A percentile compares a stretch with the other conserved stretches of the same genome.
Conservation (phyloP, 2,888 invertebrate genomes). For the Atrina japonica region DNA sequence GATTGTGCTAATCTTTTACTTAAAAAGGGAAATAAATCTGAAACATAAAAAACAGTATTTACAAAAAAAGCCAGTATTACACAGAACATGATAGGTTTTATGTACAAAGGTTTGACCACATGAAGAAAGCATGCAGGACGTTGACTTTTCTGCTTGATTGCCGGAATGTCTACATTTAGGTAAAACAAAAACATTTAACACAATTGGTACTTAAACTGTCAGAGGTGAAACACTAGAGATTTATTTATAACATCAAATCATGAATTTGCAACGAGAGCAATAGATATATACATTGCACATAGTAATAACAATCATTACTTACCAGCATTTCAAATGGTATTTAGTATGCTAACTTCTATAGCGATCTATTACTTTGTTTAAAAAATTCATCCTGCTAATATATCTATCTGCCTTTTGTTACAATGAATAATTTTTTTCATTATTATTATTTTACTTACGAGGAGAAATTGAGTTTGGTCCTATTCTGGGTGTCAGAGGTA, state of each 20-base stretch:
- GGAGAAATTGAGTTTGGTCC: conserved; percentile 76
- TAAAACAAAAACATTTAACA: neutral
- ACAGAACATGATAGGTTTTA: no score
- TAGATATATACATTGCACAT: neutral
- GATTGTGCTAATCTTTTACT: conserved; percentile 84
- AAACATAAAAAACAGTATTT: conserved; percentile 47
- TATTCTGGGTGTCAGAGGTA: conserved; percentile 71
- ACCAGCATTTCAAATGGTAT: no score
- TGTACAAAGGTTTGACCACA: no score
- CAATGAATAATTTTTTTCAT: no score
- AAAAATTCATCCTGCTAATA: no score
- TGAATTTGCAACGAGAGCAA: neutral
- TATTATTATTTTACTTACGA: conserved; percentile 77
- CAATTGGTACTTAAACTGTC: neutral
- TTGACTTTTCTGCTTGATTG: no score
- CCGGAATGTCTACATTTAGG: no score
- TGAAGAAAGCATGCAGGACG: no score
- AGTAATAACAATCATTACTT: neutral
- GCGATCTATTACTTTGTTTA: no score
- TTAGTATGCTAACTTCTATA: no score
- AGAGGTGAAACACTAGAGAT: neutral
- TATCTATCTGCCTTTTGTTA: no score
- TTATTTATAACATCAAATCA: conserved; percentile 2
- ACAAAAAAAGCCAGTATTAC: no score
- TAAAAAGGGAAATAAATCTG: conserved; percentile 90